Evolutionary conservation across 2,888 invertebrate genomes (phyloP).

Genomic region (Drosophila ustulata): DNA sequence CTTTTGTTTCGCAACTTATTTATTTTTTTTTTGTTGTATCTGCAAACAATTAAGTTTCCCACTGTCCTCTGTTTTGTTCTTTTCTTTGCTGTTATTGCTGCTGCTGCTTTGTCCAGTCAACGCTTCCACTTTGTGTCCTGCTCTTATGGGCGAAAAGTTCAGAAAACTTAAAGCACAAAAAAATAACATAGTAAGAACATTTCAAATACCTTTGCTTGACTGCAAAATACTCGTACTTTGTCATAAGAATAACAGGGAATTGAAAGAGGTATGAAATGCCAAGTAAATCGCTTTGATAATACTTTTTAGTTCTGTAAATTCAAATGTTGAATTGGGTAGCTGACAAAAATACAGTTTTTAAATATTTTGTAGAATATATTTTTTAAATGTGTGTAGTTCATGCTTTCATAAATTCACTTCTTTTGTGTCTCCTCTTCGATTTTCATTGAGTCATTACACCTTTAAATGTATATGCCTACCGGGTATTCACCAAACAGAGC

Average conservation of each 20-base stretch:
- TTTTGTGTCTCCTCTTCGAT: background rate
- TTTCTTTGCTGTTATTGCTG: conserved; percentile 1
- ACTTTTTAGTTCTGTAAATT: too few relatives aligned
- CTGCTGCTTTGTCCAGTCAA: conserved; percentile 32
- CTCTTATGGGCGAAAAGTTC: conserved; percentile 61
- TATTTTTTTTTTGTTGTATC: conserved; percentile 59
- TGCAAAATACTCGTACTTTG: background rate
- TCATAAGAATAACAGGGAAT: background rate
- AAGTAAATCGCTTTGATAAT: too few relatives aligned
- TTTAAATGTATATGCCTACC: background rate
- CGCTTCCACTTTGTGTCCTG: conserved; percentile 33
- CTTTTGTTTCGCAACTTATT: conserved; percentile 65
- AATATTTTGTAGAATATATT: too few relatives aligned
- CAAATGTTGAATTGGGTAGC: too few relatives aligned
- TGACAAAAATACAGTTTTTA: too few relatives aligned
- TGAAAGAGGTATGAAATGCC: too few relatives aligned
- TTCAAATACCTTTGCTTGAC: background rate
- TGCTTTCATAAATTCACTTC: too few relatives aligned
- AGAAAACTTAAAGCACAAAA: conserved; percentile 44
- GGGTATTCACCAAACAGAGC: background rate
- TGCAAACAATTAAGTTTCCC: conserved; percentile 77
- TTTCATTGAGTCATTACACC: background rate
- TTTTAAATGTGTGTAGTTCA: too few relatives aligned
- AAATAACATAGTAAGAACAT: background rate
- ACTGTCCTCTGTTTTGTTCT: conserved; percentile 29